Conservation (phyloP, 1,140 invertebrate genomes). For the Aphidius gifuensis region DNA sequence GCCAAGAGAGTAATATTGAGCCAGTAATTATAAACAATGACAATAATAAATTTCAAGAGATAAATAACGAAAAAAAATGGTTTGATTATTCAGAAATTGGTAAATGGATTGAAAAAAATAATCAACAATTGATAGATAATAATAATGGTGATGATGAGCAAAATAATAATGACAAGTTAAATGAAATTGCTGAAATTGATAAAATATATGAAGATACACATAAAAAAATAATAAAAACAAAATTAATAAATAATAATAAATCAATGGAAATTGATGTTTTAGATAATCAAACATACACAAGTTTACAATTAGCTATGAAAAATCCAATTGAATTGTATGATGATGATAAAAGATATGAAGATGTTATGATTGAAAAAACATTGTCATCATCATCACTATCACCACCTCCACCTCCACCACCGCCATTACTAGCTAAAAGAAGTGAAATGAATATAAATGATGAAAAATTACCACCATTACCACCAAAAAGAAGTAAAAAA, state of each 20-base stretch:
- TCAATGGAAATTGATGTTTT: constrained; percentile 63
- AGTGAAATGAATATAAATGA: constrained; percentile 56
- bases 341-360: constrained; percentile 58
- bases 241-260: constrained; percentile 29
- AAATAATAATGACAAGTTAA: too few species aligned
- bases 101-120: constrained; percentile 41
- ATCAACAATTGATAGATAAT: constrained; percentile 37
- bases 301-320: constrained; percentile 81
- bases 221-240: constrained; percentile 41
- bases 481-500: constrained; percentile 74
- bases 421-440: constrained; percentile 43
- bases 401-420: constrained; percentile 33
- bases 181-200: constrained; percentile 42
- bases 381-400: not conserved
- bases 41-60: constrained; percentile 9
- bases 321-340: constrained; percentile 68
- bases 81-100: constrained; percentile 49
- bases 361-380: constrained; percentile 44
- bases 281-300: constrained; percentile 76
- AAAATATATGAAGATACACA: constrained; percentile 73
- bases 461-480: constrained; percentile 70
- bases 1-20: constrained; percentile 10
- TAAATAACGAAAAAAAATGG: constrained; percentile 36
- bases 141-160: constrained; percentile 16
- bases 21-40: constrained; percentile 8